phyloP scores from a whole-genome alignment of 2,797 vertebrate genomes.

The Liparis tanakae region DNA sequence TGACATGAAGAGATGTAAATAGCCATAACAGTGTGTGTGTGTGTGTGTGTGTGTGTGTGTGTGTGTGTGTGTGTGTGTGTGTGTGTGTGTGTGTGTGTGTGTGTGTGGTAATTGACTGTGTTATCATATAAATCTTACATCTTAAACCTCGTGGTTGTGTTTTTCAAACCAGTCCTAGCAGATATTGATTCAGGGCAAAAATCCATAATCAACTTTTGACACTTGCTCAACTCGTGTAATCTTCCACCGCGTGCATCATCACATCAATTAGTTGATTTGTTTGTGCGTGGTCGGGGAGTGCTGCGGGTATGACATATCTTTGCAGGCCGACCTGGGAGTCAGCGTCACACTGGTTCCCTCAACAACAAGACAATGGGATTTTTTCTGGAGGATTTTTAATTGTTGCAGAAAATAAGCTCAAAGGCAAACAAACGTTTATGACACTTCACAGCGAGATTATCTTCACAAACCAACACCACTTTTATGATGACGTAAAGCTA shows the following conservation, averaged over 20 bases:
- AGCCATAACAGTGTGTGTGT: neutral
- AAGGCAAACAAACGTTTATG: neutral
- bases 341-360: neutral
- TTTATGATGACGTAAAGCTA: neutral
- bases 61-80: neutral
- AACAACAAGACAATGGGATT: neutral
- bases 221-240: neutral
- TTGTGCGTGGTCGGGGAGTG: no score
- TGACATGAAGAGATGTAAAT: neutral
- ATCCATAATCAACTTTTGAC: conserved; percentile 1
- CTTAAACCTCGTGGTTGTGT: neutral
- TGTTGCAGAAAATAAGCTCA: neutral
- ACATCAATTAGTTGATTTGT: neutral
- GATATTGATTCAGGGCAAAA: neutral
- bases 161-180: neutral
- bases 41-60: neutral
- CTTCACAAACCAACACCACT: neutral
- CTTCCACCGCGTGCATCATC: neutral
- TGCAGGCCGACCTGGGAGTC: neutral
- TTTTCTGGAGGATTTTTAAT: neutral
- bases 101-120: neutral
- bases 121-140: neutral
- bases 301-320: neutral
- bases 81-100: conserved; percentile 1
- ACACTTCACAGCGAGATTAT: neutral